A percentile compares a stretch with the other conserved stretches of the same genome.
These are phyloP conservation scores for Sebastes itinus DNA, from an alignment of 2,797 vertebrate genomes.

Conservation along the genomic window DNA sequence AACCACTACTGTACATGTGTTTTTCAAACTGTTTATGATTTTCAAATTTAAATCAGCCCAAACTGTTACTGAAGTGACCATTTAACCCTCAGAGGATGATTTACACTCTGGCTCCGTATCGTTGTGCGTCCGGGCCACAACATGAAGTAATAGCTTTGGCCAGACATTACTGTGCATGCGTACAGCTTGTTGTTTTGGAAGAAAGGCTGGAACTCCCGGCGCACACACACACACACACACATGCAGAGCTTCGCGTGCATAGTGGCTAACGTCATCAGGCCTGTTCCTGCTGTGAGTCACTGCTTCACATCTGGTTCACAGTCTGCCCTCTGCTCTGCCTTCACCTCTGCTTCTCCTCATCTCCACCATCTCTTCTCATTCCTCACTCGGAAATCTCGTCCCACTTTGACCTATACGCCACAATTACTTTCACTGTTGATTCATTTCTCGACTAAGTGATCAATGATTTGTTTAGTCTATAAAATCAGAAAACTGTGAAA, in stretches of 20 bases:
- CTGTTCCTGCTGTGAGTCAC: constrained; percentile 73
- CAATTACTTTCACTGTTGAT: not conserved
- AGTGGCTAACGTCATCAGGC: constrained; percentile 68
- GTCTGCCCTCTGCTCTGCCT: constrained; percentile 55
- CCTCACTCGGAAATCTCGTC: not conserved
- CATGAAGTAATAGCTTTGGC: constrained; percentile 63
- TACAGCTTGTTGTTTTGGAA: constrained; percentile 77
- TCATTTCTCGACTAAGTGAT: not conserved
- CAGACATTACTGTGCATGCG: constrained; percentile 62
- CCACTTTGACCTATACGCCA: not conserved
- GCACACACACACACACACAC: constrained; percentile 19
- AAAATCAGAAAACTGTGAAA: not conserved
- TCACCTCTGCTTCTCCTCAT: constrained; percentile 45
- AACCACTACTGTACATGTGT: not conserved
- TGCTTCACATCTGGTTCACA: constrained; percentile 77
- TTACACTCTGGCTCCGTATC: constrained; percentile 23
- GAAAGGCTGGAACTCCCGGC: constrained; percentile 61
- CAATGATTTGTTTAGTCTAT: not conserved
- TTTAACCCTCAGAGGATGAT: constrained; percentile 34
- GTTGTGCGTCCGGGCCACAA: constrained; percentile 42
- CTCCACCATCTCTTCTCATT: constrained; percentile 11
- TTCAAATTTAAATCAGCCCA: constrained; percentile 11
- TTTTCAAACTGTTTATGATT: constrained; percentile 16
- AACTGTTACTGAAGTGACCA: constrained; percentile 23
- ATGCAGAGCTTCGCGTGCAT: constrained; percentile 60